Evolutionary conservation across 2,797 vertebrate genomes (phyloP), one percentile per base, ranked within the genome.

Genomic region (Apodemus agrarius): DNA sequence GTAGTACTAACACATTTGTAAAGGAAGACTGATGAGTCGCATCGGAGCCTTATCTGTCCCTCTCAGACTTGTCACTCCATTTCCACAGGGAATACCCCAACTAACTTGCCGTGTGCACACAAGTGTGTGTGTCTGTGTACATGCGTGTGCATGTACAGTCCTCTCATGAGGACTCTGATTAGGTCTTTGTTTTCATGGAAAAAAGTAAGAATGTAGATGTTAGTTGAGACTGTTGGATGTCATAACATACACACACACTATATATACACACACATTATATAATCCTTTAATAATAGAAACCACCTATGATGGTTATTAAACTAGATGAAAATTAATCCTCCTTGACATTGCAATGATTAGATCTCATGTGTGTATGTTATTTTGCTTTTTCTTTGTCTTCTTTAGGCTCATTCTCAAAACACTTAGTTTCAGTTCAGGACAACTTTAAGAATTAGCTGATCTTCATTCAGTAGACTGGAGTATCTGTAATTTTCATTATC

Each of bases 361-460:
- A 61, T 93, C 40, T 59, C 59, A 82, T 9, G 22, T 82, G 17
- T 9, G 37, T 40, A 12, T 96, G 22, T 89, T 93, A 52, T 81
- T 81, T 37, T 93, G 65, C 37, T 96, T 95, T 95, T 93, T 65
- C 49, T 83, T 72, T 96, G n/a, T 40, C 40, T 92, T 96, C 43
- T 93, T 57, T 89, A 31, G 89, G 52, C 83, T 63, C 83, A 94
- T 37, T 31, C 46, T 52, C 11, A 93, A 61, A n/a, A 91, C 0
- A 63, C 21, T 19, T 46, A 67, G 52, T 89, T 96, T 96, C 12
- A 34, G 34, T 78, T 69, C 57, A 87, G 22, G 69, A 92, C 40
- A 40, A 74, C 22, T 93, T 67, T 52, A 69, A 69, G 43, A 49
- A n/a, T n/a, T 69, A 52, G 74, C 69, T 74, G 89, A 91, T 93